phyloP scores from a whole-genome alignment of 92 coral and sea anemone genomes.

The Montipora capitata region DNA sequence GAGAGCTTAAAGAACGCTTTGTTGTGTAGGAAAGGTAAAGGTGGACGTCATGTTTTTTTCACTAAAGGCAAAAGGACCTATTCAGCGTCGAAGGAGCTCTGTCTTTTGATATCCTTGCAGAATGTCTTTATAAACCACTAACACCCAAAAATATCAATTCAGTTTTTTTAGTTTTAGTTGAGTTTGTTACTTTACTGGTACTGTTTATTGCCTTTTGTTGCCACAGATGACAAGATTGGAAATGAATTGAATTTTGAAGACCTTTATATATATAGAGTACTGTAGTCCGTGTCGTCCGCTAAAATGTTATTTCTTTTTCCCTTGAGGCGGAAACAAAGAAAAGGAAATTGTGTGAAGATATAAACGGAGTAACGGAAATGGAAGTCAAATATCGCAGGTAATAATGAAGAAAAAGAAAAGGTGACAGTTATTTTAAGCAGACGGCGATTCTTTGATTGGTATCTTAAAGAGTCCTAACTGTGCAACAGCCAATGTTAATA shows the following conservation, averaged over 20 bases:
- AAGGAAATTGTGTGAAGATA: slow-evolving; percentile 71
- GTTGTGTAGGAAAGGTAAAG: not conserved
- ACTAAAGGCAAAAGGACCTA: no score
- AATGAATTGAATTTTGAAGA: no score
- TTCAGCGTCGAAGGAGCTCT: no score
- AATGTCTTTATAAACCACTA: no score
- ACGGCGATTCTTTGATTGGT: no score
- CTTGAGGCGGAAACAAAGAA: slow-evolving; percentile 44
- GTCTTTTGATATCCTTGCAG: no score
- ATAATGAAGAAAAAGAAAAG: not conserved
- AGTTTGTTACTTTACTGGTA: no score
- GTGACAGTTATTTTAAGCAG: no score
- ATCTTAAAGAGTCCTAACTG: no score
- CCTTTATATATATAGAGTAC: not conserved
- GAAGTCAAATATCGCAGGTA: slow-evolving; percentile 84
- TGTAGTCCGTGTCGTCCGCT: not conserved
- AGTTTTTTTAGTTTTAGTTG: not conserved
- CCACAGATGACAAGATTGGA: no score
- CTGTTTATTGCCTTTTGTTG: no score
- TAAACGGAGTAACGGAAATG: slow-evolving; percentile 75
- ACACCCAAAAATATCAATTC: not conserved
- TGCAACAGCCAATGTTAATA: no score
- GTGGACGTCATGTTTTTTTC: not conserved
- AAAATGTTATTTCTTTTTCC: not conserved
- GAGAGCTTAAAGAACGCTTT: not conserved